A percentile compares a stretch with the other conserved stretches of the same genome.
These are phyloP conservation scores for Sula dactylatra DNA, from an alignment of 2,113 vertebrate genomes.

Conservation along the genomic window DNA sequence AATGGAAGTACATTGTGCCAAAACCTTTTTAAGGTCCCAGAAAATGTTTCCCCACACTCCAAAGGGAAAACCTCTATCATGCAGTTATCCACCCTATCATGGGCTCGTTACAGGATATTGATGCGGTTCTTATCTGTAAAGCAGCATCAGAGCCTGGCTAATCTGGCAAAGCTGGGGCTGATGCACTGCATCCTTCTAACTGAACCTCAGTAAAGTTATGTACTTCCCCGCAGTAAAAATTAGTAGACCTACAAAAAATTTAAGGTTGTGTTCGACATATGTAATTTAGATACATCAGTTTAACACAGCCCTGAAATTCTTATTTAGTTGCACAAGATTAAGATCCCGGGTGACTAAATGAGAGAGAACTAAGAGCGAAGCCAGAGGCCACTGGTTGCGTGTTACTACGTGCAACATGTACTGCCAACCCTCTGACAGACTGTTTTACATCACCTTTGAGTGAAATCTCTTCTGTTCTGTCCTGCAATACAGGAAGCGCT, in stretches of 20 bases:
- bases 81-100: background rate
- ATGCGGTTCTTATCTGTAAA: background rate
- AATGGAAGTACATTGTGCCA: background rate
- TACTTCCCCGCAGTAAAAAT: background rate
- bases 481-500: background rate
- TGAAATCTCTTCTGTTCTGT: background rate
- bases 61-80: background rate
- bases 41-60: background rate
- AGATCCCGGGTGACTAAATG: background rate
- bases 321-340: background rate
- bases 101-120: background rate
- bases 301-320: background rate
- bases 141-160: background rate
- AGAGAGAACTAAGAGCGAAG: background rate
- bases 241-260: background rate
- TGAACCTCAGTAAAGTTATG: background rate
- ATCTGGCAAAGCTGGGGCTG: background rate
- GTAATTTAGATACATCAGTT: background rate
- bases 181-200: background rate
- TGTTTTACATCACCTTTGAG: background rate
- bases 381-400: fast-evolving
- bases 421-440: background rate
- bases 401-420: background rate
- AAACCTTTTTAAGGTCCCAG: background rate
- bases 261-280: background rate